A percentile compares a stretch with the other conserved stretches of the same genome.
These are phyloP conservation scores for Physeter macrocephalus DNA, from an alignment of 2,113 vertebrate genomes.

Conservation along the genomic window DNA sequence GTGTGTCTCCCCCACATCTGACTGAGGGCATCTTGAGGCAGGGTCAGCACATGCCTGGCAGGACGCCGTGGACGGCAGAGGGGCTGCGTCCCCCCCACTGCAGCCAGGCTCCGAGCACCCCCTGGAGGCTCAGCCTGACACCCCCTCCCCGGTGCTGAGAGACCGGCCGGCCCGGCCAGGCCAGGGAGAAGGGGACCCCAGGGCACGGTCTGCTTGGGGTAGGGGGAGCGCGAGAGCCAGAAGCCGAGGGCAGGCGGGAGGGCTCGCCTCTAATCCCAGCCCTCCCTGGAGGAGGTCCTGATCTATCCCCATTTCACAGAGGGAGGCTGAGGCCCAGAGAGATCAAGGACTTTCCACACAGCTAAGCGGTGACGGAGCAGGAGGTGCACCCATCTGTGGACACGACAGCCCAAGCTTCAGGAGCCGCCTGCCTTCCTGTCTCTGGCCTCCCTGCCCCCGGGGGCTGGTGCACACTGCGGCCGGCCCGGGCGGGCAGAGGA, in stretches of 20 bases:
- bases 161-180: not conserved
- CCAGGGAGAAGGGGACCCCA: not conserved
- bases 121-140: not conserved
- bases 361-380: not conserved
- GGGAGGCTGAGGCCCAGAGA: conserved; percentile 55
- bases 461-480: not conserved
- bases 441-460: not conserved
- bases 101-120: not conserved
- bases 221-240: accelerated
- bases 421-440: not conserved
- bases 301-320: not conserved
- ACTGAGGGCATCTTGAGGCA: not conserved
- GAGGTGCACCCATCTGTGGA: not conserved
- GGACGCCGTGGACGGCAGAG: not conserved
- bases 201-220: not conserved
- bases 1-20: too few species aligned
- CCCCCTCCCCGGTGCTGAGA: not conserved
- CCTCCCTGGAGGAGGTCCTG: not conserved
- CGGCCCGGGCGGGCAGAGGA: not conserved
- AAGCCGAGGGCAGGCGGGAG: not conserved
- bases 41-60: not conserved
- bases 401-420: accelerated
- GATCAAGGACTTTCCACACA: conserved; percentile 1
- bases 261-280: not conserved
- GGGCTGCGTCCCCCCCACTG: accelerated